phyloP scores from a whole-genome alignment of 1,140 invertebrate species.

The Ceratosolen solmsi region DNA sequence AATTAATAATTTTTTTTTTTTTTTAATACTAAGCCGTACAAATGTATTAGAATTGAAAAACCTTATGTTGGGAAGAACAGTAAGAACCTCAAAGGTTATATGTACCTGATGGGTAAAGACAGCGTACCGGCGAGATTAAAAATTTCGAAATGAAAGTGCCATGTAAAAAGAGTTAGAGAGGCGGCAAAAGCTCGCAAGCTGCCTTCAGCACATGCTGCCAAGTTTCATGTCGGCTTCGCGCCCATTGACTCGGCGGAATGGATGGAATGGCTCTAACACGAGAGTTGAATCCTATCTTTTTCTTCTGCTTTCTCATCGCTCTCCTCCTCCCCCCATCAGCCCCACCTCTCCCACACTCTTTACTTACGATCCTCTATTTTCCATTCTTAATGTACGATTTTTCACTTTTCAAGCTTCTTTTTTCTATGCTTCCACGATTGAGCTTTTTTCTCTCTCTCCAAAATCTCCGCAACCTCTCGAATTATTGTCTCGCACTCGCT shows the following conservation, averaged over 20 bases:
- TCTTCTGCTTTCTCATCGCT: neutral
- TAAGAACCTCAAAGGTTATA: conserved; percentile 11
- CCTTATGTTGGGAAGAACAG: too few species aligned
- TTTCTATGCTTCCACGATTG: neutral
- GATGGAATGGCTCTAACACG: conserved; percentile 51
- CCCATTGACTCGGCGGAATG: conserved; percentile 53
- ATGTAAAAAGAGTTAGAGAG: conserved; percentile 22
- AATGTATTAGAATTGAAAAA: too few species aligned
- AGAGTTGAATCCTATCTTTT: conserved; percentile 44
- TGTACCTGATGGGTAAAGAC: neutral
- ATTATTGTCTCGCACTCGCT: conserved; percentile 21
- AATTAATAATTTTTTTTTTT: too few species aligned
- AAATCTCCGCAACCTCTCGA: too few species aligned
- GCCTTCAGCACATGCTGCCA: conserved; percentile 53
- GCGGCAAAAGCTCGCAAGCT: conserved; percentile 50
- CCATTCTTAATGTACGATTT: conserved; percentile 5
- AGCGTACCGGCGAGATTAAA: conserved; percentile 38
- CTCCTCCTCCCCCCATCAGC: neutral
- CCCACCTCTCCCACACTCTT: neutral
- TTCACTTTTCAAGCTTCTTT: conserved; percentile 29
- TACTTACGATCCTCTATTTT: neutral
- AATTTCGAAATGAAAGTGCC: conserved; percentile 51
- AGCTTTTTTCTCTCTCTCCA: conserved; percentile 9
- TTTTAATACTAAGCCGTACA: too few species aligned
- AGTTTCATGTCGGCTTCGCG: conserved; percentile 51